These are phyloP conservation scores for Nasonovia ribisnigri DNA, from an alignment of 2,888 invertebrate species.

Conservation along the genomic window DNA sequence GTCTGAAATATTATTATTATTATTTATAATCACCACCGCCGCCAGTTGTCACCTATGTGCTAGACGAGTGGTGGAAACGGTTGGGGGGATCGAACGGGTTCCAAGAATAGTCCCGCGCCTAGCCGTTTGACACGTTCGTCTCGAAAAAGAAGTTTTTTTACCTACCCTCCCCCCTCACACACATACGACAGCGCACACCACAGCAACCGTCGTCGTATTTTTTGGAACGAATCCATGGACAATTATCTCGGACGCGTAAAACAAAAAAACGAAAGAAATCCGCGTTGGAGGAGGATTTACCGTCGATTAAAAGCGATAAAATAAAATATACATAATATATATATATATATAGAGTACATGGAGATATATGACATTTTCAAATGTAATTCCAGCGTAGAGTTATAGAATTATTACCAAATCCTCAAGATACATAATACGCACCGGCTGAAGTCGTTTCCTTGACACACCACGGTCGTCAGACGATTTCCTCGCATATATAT, in stretches of 20 bases:
- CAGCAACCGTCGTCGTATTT: background rate
- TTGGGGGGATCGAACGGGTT: conserved; percentile 36
- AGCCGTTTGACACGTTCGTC: conserved; percentile 49
- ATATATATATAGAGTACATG: background rate
- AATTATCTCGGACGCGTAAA: conserved; percentile 35
- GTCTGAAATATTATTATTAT: conserved; percentile 61
- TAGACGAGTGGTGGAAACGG: background rate
- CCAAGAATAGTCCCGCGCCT: conserved; percentile 52
- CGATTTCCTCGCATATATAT: background rate
- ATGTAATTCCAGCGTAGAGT: background rate
- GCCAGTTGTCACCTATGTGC: conserved; percentile 43
- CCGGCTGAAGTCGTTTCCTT: background rate
- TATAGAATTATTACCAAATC: no score
- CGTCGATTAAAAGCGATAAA: conserved; percentile 52
- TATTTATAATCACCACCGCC: conserved; percentile 52
- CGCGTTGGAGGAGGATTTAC: conserved; percentile 44
- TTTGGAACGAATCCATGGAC: conserved; percentile 60
- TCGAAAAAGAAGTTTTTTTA: conserved; percentile 5
- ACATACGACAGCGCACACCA: background rate
- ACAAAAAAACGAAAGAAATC: background rate
- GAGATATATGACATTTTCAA: background rate
- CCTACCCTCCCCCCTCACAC: background rate
- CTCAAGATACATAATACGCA: no score
- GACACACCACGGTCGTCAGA: background rate
- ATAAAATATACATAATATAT: background rate